Base-by-base conservation (phyloP, 2,113 vertebrate genomes). In the Nothobranchius furzeri region DNA sequence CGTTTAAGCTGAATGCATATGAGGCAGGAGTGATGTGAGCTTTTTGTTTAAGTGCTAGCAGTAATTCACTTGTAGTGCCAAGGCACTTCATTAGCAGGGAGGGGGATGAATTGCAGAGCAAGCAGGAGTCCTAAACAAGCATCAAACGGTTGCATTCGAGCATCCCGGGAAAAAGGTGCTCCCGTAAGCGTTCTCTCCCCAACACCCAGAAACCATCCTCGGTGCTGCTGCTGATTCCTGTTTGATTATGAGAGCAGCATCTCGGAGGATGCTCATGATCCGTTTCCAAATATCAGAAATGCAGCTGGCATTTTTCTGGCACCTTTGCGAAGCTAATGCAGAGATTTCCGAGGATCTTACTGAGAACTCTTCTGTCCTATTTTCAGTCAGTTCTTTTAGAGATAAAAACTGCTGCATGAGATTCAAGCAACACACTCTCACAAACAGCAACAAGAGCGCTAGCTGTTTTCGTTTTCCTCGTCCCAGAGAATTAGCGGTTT, bases 121-220 rank as follows among this genome's bases (percentile, higher is more conserved):
- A 67, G 12, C 64, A 63, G 70, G 43, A 69, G 58, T 63, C 52
- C 74, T 64, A 70, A 43, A 61, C 43, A 53, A 57, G 73, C 72
- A 72, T 70, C 69, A 77, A 69, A 79, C 75, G 79, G 60, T 60
- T 74, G 58, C 43, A 37, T 61, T 54, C n/a, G 47, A 51, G 20
- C 62, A 36, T 65, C 10, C 45, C 17, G 48, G 36, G 48, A 43
- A 42, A 70, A 66, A 15, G 55, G 60, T 30, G 43, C 64, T 60
- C 15, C 54, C 40, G 6, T 49, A 45, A 12, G 64, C 46, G 30
- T 51, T 61, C 53, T 76, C 37, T 60, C 58, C 45, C 42, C 9
- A 20, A 48, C 56, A 66, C 30, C 43, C 35, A 56, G 42, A 55
- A 52, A 47, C 51, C 46, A 59, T 30, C 30, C 30, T 46, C 30